These are phyloP conservation scores for Metopia argyrocephala DNA, from an alignment of 2,888 invertebrate genomes.

Conservation along the genomic window DNA sequence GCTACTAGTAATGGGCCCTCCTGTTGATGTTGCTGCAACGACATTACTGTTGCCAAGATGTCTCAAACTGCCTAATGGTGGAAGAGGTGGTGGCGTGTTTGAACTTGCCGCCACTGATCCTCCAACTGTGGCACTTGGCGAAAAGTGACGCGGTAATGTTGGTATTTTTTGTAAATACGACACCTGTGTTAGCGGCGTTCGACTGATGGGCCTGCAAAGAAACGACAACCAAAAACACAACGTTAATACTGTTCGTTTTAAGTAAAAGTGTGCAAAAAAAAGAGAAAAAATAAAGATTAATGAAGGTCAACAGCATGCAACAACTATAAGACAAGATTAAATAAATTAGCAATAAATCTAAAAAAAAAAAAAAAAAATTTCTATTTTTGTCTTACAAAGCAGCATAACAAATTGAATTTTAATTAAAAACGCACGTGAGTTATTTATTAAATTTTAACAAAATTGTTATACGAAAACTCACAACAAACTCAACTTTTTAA, in stretches of 20 bases:
- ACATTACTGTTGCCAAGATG: slow-evolving; percentile 58
- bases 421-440: slow-evolving; percentile 71
- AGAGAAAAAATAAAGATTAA: slow-evolving; percentile 62
- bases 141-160: slow-evolving; percentile 76
- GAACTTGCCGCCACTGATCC: slow-evolving; percentile 57
- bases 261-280: slow-evolving; percentile 11
- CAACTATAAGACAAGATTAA: slow-evolving; percentile 13
- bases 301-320: slow-evolving; percentile 60
- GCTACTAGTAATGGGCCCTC: slow-evolving; percentile 72
- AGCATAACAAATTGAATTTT: slow-evolving; percentile 72
- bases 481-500: too few relatives aligned
- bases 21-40: slow-evolving; percentile 44
- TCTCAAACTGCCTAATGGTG: slow-evolving; percentile 57
- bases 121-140: slow-evolving; percentile 67
- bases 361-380: slow-evolving; percentile 25
- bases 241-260: neutral
- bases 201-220: slow-evolving; percentile 75
- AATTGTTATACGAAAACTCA: too few relatives aligned
- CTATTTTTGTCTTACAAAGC: slow-evolving; percentile 15
- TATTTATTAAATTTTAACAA: slow-evolving; percentile 9
- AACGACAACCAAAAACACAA: slow-evolving; percentile 13
- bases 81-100: slow-evolving; percentile 56
- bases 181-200: slow-evolving; percentile 76
- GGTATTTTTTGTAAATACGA: slow-evolving; percentile 77
- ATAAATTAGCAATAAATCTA: slow-evolving; percentile 19